phyloP scores from a whole-genome alignment of 2,888 invertebrate genomes.

The Himalopsyche kuldschensis region DNA sequence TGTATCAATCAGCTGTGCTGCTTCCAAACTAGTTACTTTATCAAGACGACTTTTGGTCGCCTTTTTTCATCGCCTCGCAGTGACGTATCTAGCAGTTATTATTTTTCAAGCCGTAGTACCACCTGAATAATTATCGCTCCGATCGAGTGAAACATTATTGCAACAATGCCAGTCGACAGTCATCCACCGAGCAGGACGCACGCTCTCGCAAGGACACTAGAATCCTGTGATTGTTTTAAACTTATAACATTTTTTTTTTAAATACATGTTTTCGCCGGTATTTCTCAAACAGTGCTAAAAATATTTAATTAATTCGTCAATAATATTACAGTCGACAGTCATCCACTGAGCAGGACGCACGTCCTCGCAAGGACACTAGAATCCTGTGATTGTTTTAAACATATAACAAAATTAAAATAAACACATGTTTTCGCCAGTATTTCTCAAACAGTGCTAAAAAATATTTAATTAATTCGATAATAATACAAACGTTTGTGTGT shows the following conservation, averaged over 20 bases:
- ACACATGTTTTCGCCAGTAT: too few relatives aligned
- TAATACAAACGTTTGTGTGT: not conserved
- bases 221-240: not conserved
- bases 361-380: not conserved
- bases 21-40: not conserved
- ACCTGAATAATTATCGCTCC: not conserved
- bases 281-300: too few relatives aligned
- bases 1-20: not conserved
- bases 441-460: too few relatives aligned
- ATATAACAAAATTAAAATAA: too few relatives aligned
- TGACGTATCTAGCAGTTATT: not conserved
- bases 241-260: too few relatives aligned
- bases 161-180: not conserved
- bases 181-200: not conserved
- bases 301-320: too few relatives aligned
- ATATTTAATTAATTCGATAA: not conserved
- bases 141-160: not conserved
- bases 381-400: not conserved
- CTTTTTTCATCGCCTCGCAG: not conserved
- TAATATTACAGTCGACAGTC: too few relatives aligned
- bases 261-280: too few relatives aligned
- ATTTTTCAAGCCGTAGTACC: not conserved
- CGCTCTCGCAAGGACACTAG: not conserved
- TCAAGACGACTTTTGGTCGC: not conserved
- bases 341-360: not conserved